Evolutionary conservation across 2,888 invertebrate genomes (phyloP).

Genomic region (Cheilosia vernalis): DNA sequence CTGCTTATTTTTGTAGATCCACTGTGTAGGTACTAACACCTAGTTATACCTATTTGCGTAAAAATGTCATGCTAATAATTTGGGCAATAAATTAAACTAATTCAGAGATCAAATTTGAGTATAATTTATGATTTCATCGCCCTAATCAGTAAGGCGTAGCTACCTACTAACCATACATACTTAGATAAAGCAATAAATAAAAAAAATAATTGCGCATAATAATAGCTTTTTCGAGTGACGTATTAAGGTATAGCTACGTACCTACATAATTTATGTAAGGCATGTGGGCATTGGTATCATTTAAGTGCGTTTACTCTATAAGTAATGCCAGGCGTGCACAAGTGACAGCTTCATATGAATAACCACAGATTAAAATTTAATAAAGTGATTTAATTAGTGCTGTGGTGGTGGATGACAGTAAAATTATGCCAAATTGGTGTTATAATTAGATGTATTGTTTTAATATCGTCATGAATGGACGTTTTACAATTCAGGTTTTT

Average conservation of each 20-base stretch:
- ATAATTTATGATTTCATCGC: constrained; percentile 59
- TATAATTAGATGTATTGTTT: constrained; percentile 14
- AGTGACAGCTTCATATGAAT: constrained; percentile 45
- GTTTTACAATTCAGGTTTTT: not conserved
- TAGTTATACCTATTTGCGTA: not conserved
- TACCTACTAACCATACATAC: not conserved
- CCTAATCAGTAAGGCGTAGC: constrained; percentile 16
- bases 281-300: constrained; percentile 4
- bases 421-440: constrained; percentile 42
- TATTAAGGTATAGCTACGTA: not conserved
- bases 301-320: constrained; percentile 22
- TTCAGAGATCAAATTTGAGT: constrained; percentile 35
- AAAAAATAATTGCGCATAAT: constrained; percentile 42
- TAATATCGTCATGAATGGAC: not conserved
- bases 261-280: not conserved
- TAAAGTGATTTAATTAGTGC: constrained; percentile 42
- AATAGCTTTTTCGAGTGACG: constrained; percentile 8
- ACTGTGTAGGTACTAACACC: not conserved
- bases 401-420: constrained; percentile 25
- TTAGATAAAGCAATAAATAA: constrained; percentile 45
- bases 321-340: constrained; percentile 15
- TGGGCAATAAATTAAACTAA: constrained; percentile 44
- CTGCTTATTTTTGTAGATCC: not conserved
- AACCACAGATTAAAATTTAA: constrained; percentile 40
- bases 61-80: constrained; percentile 1